Conservation (phyloP, 2,113 vertebrate genomes). For the Erythrocebus patas region DNA sequence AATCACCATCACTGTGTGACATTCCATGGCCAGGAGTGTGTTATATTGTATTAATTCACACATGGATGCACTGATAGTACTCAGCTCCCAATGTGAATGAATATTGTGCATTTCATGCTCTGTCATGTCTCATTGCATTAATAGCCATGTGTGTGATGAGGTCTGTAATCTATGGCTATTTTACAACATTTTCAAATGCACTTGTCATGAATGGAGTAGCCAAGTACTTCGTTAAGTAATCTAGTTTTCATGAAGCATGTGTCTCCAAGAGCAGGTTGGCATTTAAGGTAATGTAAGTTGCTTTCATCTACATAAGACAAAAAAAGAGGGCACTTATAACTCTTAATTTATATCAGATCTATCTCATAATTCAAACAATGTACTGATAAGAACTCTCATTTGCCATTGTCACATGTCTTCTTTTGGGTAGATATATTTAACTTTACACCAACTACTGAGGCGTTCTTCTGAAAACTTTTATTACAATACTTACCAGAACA, state of each 20-base stretch:
- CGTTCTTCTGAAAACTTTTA: background rate
- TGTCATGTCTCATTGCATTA: slow-evolving; percentile 48
- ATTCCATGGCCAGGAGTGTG: background rate
- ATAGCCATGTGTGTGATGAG: background rate
- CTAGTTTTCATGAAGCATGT: background rate
- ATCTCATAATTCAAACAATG: background rate
- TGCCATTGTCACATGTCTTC: background rate
- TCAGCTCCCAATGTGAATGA: background rate
- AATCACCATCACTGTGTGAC: background rate
- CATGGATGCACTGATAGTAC: background rate
- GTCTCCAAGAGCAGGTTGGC: background rate
- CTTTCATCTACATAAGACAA: background rate
- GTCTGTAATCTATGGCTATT: slow-evolving; percentile 1
- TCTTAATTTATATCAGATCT: background rate
- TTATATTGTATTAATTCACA: slow-evolving; percentile 19
- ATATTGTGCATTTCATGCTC: slow-evolving; percentile 19
- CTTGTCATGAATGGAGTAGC: slow-evolving; percentile 11
- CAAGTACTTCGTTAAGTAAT: slow-evolving; percentile 8
- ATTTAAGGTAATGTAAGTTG: background rate
- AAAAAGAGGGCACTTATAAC: background rate
- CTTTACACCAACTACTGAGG: background rate
- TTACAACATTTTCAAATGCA: background rate
- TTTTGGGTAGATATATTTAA: background rate
- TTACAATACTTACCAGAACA: background rate
- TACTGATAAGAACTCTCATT: background rate